Base-by-base conservation (phyloP, 2,888 invertebrate species). In the Nysson spinosus region DNA sequence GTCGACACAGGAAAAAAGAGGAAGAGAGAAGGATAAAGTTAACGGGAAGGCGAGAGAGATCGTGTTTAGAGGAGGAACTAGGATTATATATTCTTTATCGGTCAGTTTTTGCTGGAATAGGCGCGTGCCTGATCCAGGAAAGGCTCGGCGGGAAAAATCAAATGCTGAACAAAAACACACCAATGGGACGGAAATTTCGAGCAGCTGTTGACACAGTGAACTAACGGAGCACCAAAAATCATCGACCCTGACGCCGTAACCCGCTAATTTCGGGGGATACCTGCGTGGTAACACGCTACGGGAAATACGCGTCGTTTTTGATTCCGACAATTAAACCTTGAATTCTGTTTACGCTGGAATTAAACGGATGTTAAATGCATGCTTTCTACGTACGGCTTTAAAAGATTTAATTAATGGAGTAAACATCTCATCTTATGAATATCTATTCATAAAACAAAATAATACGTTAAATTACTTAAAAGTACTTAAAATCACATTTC, bases 131-230 rank as follows among this genome's bases (percentile, higher is more conserved):
- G 52, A 19, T 30, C 20, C 11, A 12, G 22, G n/a, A 12, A 20
- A 30, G 30, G 22, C 35, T 22, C 4, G 26, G 26, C 69, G 69
- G 61, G 69, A 72, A 72, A 66, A 55, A 35, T 63, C 54, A 52
- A 54, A 46, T 54, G 30, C n/a, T 22, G 28, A 42, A 35, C 47
- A 35, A 47, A 51, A 68, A 68, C 39, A 22, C 16, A 43, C 5
- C n/a, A 12, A 37, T 19, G 14, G 52, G 34, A 34, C 46, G 58
- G 44, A 63, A 68, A 70, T 67, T 65, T 39, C 24, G 70, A 39
- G 61, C 70, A 75, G 75, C 75, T 75, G 75, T 67, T 58, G 62
- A 61, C 69, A 75, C 57, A 46, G 40, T 56, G 44, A 32, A 24
- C 26, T 19, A 34, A 64, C 40, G 39, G 20, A 37, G 30, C 47